Conservation (phyloP, 2,888 invertebrate species). For the Nephrotoma guestfalica region DNA sequence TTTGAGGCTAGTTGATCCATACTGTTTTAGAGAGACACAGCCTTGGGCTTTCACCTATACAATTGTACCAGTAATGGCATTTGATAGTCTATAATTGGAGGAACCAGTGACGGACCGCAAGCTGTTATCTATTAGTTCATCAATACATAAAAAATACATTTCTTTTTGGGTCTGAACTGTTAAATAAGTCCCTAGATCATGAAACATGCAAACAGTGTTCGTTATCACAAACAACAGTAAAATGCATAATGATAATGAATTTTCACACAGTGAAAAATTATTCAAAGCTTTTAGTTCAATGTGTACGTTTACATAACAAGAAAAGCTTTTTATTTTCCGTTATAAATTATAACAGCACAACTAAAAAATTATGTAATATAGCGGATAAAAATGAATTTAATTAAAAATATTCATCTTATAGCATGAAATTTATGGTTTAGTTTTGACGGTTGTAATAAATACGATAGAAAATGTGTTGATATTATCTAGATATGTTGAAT, state of each 20-base stretch:
- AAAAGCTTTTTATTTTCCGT: background rate
- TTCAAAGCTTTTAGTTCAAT: background rate
- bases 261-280: background rate
- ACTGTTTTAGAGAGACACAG: too few species aligned
- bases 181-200: too few species aligned
- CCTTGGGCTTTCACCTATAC: too few species aligned
- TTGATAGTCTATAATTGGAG: too few species aligned
- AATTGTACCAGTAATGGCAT: too few species aligned
- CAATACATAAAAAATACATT: too few species aligned
- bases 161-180: too few species aligned
- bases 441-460: background rate
- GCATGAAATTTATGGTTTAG: background rate
- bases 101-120: too few species aligned
- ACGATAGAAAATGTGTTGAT: background rate
- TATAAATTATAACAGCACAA: background rate
- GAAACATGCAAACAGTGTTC: too few species aligned
- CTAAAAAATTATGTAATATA: background rate
- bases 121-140: too few species aligned
- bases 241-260: background rate
- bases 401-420: background rate
- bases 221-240: background rate
- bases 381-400: background rate
- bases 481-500: background rate
- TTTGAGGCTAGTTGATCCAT: too few species aligned
- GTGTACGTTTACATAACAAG: background rate